phyloP scores from a whole-genome alignment of 2,888 invertebrate genomes.

The Pseudoips prasinana region DNA sequence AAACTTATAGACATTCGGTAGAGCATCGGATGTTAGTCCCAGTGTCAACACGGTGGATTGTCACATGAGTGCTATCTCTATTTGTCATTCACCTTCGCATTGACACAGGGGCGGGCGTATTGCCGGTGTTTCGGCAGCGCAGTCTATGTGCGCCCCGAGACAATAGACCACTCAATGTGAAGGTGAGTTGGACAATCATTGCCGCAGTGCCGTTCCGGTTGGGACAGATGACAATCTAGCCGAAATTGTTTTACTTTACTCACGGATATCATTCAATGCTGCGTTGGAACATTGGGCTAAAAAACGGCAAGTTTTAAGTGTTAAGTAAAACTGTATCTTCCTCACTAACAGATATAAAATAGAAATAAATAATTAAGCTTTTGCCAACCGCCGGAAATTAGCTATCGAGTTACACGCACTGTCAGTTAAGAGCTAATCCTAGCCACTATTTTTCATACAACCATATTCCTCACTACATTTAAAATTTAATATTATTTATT shows the following conservation, averaged over 20 bases:
- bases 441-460: too few species aligned
- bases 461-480: too few species aligned
- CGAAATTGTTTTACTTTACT: not conserved
- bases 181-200: slow-evolving; percentile 4
- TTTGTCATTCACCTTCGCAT: not conserved
- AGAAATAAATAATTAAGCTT: too few species aligned
- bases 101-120: slow-evolving; percentile 3
- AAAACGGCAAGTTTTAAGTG: too few species aligned
- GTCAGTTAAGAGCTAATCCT: too few species aligned
- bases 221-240: not conserved
- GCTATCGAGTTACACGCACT: too few species aligned
- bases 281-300: too few species aligned
- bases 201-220: not conserved
- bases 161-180: slow-evolving; percentile 4
- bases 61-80: not conserved
- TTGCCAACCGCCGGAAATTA: too few species aligned
- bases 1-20: not conserved
- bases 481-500: too few species aligned
- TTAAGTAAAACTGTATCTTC: too few species aligned
- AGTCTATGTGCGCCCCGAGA: not conserved
- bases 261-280: too few species aligned
- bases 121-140: not conserved
- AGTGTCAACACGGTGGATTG: not conserved
- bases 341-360: too few species aligned
- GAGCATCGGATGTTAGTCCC: not conserved